These are phyloP conservation scores for Lethocerus indicus DNA, from an alignment of 1,140 invertebrate species.

Conservation along the genomic window DNA sequence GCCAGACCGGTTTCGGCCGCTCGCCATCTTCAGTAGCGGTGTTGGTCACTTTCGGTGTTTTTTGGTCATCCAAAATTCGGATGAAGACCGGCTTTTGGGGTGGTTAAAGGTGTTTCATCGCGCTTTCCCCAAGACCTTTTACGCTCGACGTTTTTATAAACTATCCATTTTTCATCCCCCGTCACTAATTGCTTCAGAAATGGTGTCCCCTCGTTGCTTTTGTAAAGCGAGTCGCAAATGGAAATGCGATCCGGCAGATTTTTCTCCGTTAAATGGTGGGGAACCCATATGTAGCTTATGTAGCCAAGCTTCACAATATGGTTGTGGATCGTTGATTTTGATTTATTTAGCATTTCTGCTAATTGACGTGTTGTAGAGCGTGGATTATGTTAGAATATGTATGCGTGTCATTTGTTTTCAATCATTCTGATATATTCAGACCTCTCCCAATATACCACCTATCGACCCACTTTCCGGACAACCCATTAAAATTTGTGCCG, in stretches of 20 bases:
- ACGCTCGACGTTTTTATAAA: too few relatives aligned
- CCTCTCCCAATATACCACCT: neutral
- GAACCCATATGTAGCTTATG: neutral
- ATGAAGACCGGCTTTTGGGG: too few relatives aligned
- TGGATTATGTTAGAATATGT: neutral
- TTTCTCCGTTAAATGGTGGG: neutral
- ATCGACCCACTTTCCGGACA: neutral
- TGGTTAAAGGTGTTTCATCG: too few relatives aligned
- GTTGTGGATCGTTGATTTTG: neutral
- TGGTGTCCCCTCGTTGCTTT: too few relatives aligned
- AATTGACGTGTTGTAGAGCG: neutral
- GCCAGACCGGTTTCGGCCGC: neutral
- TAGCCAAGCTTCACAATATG: neutral
- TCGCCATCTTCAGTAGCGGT: neutral
- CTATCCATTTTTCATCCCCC: too few relatives aligned
- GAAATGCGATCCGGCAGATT: too few relatives aligned
- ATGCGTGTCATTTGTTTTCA: neutral
- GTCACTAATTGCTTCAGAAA: too few relatives aligned
- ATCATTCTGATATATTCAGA: neutral
- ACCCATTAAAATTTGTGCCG: neutral
- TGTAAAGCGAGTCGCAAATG: too few relatives aligned
- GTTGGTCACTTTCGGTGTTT: too few relatives aligned
- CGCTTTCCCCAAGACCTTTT: too few relatives aligned
- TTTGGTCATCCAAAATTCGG: too few relatives aligned
- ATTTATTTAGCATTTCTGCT: neutral